Conservation (phyloP, 2,113 vertebrate genomes). For the Dissostichus mawsoni region DNA sequence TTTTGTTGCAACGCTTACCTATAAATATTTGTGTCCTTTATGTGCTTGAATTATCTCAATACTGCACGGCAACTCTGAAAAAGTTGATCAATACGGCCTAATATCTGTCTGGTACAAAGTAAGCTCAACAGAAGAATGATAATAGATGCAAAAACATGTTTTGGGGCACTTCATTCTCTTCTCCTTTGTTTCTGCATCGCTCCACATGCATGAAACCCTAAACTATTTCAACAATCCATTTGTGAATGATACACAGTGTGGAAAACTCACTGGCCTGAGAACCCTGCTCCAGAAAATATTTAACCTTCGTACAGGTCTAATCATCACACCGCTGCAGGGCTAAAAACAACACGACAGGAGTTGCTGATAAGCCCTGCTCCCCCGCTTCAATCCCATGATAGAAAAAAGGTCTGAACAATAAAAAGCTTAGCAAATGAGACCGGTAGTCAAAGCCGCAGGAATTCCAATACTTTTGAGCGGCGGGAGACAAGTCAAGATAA, state of each 20-base stretch:
- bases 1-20: neutral
- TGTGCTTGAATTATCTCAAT: neutral
- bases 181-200: neutral
- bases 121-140: neutral
- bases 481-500: conserved; percentile 48
- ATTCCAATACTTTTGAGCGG: conserved; percentile 73
- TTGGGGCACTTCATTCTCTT: neutral
- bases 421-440: conserved; percentile 62
- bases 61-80: conserved; percentile 6
- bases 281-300: conserved; percentile 56
- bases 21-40: neutral
- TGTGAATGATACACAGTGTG: conserved; percentile 60
- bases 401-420: conserved; percentile 48
- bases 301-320: conserved; percentile 70
- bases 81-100: neutral
- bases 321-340: conserved; percentile 59
- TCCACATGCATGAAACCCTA: neutral
- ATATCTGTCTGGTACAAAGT: neutral
- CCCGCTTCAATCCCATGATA: conserved; percentile 26
- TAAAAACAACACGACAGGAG: conserved; percentile 52
- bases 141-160: neutral
- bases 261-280: conserved; percentile 50
- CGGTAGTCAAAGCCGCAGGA: conserved; percentile 54
- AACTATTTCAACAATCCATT: neutral
- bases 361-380: conserved; percentile 48